Percentiles rank a stretch among this genome's conserved stretches.
These are phyloP conservation scores for Bettongia penicillata DNA, from an alignment of 2,113 vertebrate genomes.

Conservation along the genomic window DNA sequence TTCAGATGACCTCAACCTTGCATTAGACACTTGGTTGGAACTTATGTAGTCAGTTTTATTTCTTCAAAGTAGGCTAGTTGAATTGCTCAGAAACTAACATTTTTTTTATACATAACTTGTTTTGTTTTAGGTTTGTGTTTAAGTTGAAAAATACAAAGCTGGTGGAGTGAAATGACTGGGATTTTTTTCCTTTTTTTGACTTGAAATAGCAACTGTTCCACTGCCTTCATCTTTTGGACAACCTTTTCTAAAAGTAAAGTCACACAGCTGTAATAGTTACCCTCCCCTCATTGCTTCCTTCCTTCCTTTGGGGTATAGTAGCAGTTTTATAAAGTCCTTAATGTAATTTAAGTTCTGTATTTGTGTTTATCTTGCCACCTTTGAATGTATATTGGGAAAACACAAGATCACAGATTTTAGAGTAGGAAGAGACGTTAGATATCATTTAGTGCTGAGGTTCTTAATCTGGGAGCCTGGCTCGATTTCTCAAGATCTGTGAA, in stretches of 20 bases:
- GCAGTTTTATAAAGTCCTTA: conserved; percentile 1
- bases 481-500: background rate
- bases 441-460: background rate
- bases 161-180: background rate
- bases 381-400: conserved; percentile 14
- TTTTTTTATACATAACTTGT: background rate
- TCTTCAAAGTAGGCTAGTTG: background rate
- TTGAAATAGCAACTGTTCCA: conserved; percentile 39
- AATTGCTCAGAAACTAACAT: conserved; percentile 31
- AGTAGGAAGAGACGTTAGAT: background rate
- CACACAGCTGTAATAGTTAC: background rate
- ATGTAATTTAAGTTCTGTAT: background rate
- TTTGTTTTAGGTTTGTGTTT: background rate
- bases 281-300: background rate
- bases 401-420: background rate
- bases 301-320: background rate
- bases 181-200: conserved; percentile 8
- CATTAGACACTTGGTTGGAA: background rate
- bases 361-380: background rate
- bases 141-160: background rate
- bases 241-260: background rate
- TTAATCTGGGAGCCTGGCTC: background rate
- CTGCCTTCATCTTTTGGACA: background rate
- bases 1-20: background rate
- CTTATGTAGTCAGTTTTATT: conserved; percentile 5